phyloP scores from a whole-genome alignment of 2,113 vertebrate genomes.

The Phocoena phocoena region DNA sequence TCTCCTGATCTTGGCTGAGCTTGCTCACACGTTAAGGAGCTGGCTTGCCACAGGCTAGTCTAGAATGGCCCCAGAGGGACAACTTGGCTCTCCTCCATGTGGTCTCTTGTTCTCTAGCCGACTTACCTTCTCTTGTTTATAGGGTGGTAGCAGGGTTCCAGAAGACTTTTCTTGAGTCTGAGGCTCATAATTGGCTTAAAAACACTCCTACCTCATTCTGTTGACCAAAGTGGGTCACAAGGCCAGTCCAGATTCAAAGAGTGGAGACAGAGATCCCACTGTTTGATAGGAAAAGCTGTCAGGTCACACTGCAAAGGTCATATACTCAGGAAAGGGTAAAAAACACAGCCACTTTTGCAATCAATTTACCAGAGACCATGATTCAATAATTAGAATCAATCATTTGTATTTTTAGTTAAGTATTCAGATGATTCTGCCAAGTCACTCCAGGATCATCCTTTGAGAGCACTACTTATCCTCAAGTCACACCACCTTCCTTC shows the following conservation, averaged over 20 bases:
- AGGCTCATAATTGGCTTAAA: neutral
- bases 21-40: neutral
- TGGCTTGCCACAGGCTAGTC: neutral
- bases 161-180: neutral
- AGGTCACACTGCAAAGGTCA: neutral
- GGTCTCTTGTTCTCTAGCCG: neutral
- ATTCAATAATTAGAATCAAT: neutral
- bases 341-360: neutral
- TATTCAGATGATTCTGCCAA: neutral
- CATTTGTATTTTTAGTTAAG: neutral
- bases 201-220: neutral
- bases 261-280: neutral
- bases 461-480: neutral
- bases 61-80: neutral
- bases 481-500: neutral
- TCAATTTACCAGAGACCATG: neutral
- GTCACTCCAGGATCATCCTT: neutral
- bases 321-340: neutral
- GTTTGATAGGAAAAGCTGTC: neutral
- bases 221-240: neutral
- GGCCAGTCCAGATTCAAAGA: neutral
- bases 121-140: neutral
- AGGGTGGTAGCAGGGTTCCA: neutral
- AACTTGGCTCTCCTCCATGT: neutral
- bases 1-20: neutral